Evolutionary conservation across 2,113 vertebrate species (phyloP).

Genomic region (Hassar affinis): DNA sequence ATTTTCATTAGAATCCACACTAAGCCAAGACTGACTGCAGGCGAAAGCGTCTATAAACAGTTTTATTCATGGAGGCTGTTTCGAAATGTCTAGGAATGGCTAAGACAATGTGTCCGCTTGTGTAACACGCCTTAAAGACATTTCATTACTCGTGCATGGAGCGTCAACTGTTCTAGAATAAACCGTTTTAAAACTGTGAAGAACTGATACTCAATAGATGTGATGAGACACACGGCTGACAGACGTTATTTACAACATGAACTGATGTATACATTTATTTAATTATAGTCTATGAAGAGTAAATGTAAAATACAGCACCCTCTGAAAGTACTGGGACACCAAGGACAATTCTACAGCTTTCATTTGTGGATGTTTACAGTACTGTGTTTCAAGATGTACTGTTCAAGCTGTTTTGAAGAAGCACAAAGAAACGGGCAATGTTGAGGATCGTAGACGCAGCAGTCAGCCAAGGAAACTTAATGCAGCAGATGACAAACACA

Average conservation of each 20-base stretch:
- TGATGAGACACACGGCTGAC: neutral
- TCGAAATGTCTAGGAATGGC: neutral
- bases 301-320: neutral
- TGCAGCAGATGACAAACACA: too few species aligned
- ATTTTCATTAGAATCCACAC: neutral
- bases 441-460: too few species aligned
- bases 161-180: neutral
- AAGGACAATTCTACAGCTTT: neutral
- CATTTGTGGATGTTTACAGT: neutral
- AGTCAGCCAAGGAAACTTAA: too few species aligned
- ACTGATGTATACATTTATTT: neutral
- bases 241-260: neutral
- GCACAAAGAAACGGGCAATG: too few species aligned
- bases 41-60: neutral
- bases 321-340: neutral
- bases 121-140: neutral
- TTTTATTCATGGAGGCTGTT: neutral
- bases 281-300: neutral
- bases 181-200: neutral
- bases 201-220: neutral
- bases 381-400: too few species aligned
- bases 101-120: neutral
- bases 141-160: neutral
- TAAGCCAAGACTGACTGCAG: neutral
- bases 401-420: too few species aligned